Evolutionary conservation across 2,797 vertebrate species (phyloP).

Genomic region (Gallinago stenura): DNA sequence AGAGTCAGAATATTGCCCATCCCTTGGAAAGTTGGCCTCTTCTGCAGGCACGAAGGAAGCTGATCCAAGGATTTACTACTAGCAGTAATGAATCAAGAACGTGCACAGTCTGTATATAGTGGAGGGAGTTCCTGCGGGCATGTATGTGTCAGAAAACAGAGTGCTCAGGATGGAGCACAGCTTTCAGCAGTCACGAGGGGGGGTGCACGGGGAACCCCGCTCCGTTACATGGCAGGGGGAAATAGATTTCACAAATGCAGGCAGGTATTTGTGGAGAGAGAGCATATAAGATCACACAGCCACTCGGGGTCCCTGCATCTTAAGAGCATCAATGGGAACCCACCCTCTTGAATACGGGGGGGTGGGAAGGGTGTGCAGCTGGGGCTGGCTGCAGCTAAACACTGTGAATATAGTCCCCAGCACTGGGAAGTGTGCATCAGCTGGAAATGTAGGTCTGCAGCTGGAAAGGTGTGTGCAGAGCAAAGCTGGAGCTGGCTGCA

Average conservation of each 20-base stretch:
- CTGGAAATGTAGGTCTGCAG: neutral
- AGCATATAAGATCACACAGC: accelerated
- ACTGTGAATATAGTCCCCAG: accelerated
- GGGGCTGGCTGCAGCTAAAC: neutral
- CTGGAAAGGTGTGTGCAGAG: neutral
- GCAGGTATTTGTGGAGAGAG: neutral
- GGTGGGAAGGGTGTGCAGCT: accelerated
- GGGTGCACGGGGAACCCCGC: neutral
- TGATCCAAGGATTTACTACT: neutral
- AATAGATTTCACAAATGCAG: neutral
- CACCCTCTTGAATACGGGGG: neutral
- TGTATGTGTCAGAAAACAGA: neutral
- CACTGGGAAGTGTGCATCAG: accelerated
- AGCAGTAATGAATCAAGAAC: neutral
- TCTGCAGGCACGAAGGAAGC: neutral
- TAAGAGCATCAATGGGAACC: neutral
- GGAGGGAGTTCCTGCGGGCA: too few species aligned
- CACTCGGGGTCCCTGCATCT: neutral
- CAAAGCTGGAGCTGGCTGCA: neutral
- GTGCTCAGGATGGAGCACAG: neutral
- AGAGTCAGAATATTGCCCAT: neutral
- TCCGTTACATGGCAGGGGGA: accelerated
- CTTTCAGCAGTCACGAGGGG: accelerated
- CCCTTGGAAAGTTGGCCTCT: neutral
- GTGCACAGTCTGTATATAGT: too few species aligned